Evolutionary conservation across 1,140 invertebrate species (phyloP), one percentile per base, ranked within the genome.

Genomic region (Mactra quadrangularis): DNA sequence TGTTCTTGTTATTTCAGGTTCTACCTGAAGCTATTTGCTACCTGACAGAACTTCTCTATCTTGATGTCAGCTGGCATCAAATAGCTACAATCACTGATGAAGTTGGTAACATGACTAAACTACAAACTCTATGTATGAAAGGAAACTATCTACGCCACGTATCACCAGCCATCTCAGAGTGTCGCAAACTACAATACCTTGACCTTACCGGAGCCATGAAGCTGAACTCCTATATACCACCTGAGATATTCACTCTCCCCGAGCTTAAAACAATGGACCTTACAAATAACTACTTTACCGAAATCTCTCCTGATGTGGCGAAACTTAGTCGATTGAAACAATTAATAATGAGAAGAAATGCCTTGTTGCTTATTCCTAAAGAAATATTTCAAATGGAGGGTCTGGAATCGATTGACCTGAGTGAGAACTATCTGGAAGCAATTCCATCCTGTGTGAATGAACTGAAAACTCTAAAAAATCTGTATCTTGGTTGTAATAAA

Each of bases 11-110:
- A n/a, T n/a, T n/a, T 19, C 53, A 89, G 77, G 82, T 72, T 3
- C 71, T 91, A 55, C 90, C 90, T 38, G 68, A 78, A 3, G 87
- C 90, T 50, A 83, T 90, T 4, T 89, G 89, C 66, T 55, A 79
- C 22, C 71, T 91, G 25, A 74, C 82, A 59, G 87, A 89, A 35
- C 83, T 91, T 22, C 60, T 50, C 0, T 75, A 86, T 19, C 84
- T 91, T n/a, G 87, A 91, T 76, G 71, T 90, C 3, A 91, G 89
- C 33, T 91, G 90, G 90, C 90, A 91, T 29, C 87, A 87, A 68
- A 89, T 91, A 50, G 60, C 88, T 64, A 88, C 86, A 19, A 90
- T 91, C 25, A 89, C 89, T 9, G 87, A 88, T 50, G 87, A 86
- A 31, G 85, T 91, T 50, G 74, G 88, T 29, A 87, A 89, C 64